phyloP scores from a whole-genome alignment of 2,113 vertebrate species.

The Amblyornis subalaris region DNA sequence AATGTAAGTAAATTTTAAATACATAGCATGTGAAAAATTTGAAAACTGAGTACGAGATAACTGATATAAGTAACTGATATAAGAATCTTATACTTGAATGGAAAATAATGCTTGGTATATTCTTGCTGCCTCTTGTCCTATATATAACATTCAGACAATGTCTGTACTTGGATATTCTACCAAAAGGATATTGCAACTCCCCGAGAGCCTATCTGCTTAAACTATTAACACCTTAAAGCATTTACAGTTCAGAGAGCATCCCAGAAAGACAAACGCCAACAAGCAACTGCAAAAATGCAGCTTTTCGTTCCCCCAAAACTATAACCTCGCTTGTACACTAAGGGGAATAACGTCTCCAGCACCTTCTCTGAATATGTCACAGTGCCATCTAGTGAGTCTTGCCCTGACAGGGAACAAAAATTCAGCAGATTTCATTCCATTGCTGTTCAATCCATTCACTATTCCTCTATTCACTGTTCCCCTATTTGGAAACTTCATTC shows the following conservation, averaged over 20 bases:
- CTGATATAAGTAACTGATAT: not conserved
- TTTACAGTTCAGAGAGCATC: not conserved
- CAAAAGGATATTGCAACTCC: not conserved
- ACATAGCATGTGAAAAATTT: accelerated
- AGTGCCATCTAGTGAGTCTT: constrained; percentile 32
- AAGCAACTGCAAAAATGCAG: not conserved
- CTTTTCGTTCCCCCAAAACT: not conserved
- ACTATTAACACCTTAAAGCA: not conserved
- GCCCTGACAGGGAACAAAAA: not conserved
- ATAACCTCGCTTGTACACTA: accelerated
- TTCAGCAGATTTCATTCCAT: not conserved
- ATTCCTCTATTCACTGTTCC: accelerated
- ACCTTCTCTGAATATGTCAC: not conserved
- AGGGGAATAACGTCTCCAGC: not conserved
- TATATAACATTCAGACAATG: not conserved
- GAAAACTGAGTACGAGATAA: not conserved
- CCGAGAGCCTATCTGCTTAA: not conserved
- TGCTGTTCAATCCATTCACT: not conserved
- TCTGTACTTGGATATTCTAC: not conserved
- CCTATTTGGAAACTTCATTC: not conserved
- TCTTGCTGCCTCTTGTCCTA: not conserved
- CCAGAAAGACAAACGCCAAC: not conserved
- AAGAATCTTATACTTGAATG: not conserved
- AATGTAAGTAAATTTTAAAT: not conserved
- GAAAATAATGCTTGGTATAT: not conserved